Base-by-base conservation (phyloP, 2,797 vertebrate genomes). In the Thaleichthys pacificus region DNA sequence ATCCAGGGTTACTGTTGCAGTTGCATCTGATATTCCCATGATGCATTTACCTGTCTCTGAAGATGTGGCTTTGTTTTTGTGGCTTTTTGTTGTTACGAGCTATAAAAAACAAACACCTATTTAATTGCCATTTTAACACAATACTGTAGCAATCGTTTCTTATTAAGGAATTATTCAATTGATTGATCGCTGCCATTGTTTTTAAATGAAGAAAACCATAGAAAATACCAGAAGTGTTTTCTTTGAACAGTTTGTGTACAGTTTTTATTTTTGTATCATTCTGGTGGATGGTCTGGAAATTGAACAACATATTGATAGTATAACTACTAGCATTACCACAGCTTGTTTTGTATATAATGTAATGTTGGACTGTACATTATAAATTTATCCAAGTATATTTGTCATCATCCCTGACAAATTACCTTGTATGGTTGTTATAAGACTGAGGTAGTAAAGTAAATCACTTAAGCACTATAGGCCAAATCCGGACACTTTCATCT, bases 231-330 rank as follows among this genome's bases (percentile, higher is more conserved):
- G 85, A 86, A 89, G 86, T 86, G 91, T 93, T 93, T 94, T 93
- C 91, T 93, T 94, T 93, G 78, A 93, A 94, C 92, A 93, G 90
- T 93, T 92, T 93, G 90, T 95, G 94, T 95, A 95, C 94, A 95
- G 94, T 94, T 95, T 92, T 90, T 94, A 93, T 94, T 94, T 94
- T 93, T 94, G 92, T 94, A 93, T 93, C 89, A 93, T 94, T 93
- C 87, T 86, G 89, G 90, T 94, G 91, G 89, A 88, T 85, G 89
- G 92, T 92, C 91, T 90, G 89, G 90, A 89, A 88, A 90, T 91
- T 72, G 66, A 91, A 92, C 87, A 83, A 88, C 15, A 77, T 91
- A 87, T 88, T 89, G 88, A 89, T 81, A 82, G 90, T 92, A 92
- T 88, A 92, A 89, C 89, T 93, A 92, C 88, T 92, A 90, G 88